A percentile compares a stretch with the other conserved stretches of the same genome.
Evolutionary conservation across 2,888 invertebrate genomes (phyloP).

Genomic region (Lepidocyrtinus sp.): DNA sequence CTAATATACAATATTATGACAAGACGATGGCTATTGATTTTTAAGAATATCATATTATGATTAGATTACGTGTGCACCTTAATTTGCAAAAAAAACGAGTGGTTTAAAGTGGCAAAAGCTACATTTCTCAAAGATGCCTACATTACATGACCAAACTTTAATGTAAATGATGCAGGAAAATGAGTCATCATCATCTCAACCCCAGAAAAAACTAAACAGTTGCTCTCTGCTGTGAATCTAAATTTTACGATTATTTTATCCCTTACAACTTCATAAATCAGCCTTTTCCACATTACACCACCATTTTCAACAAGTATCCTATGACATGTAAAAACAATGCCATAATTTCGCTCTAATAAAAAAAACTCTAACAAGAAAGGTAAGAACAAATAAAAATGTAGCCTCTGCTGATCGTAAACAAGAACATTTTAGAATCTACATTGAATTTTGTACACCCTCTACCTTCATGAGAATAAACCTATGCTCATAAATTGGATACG

Average conservation of each 20-base stretch:
- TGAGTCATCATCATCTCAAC: conserved; percentile 52
- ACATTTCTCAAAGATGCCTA: not conserved
- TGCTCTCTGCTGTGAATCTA: no score
- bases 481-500: no score
- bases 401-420: no score
- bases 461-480: no score
- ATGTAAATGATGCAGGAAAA: conserved; percentile 48
- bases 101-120: conserved; percentile 19
- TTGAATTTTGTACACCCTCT: no score
- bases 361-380: no score
- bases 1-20: no score
- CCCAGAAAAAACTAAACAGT: no score
- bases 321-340: conserved; percentile 23
- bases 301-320: conserved; percentile 21
- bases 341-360: conserved; percentile 19
- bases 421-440: no score
- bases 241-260: no score
- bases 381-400: no score
- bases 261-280: not conserved
- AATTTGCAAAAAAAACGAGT: not conserved
- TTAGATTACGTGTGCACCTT: not conserved
- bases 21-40: no score
- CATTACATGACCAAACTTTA: conserved; percentile 44
- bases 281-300: not conserved
- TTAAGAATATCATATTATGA: not conserved